A percentile compares a stretch with the other conserved stretches of the same genome.
phyloP scores from a whole-genome alignment of 2,797 vertebrate genomes.

The Galago senegalensis region DNA sequence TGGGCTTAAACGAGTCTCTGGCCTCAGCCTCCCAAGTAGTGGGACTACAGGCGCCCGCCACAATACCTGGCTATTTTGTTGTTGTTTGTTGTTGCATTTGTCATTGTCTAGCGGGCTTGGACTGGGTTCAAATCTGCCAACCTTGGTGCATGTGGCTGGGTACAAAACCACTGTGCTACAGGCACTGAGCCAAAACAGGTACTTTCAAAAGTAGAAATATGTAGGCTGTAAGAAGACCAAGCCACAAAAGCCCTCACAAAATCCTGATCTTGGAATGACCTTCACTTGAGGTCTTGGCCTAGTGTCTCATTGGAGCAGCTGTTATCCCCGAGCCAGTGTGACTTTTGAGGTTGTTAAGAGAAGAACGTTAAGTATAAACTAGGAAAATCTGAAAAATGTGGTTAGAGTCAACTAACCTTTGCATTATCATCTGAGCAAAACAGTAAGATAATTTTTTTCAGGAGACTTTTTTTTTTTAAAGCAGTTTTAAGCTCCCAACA shows the following conservation, averaged over 20 bases:
- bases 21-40: too few relatives aligned
- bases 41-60: too few relatives aligned
- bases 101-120: too few relatives aligned
- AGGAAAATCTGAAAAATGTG: background rate
- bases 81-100: too few relatives aligned
- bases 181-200: background rate
- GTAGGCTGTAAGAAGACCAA: background rate
- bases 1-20: too few relatives aligned
- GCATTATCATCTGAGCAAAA: slow-evolving; percentile 18
- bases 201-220: slow-evolving; percentile 46
- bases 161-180: too few relatives aligned
- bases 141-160: too few relatives aligned
- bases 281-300: background rate
- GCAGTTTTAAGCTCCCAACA: background rate
- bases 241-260: background rate
- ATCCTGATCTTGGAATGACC: background rate
- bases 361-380: background rate
- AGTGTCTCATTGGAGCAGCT: background rate
- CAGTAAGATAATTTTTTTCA: background rate
- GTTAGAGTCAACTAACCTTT: background rate
- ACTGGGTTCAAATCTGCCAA: too few relatives aligned
- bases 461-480: background rate
- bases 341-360: slow-evolving; percentile 22
- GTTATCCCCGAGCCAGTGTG: background rate
- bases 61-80: too few relatives aligned